Base-by-base conservation (phyloP, 2,888 invertebrate genomes). In the Eugnorisma glareosa region DNA sequence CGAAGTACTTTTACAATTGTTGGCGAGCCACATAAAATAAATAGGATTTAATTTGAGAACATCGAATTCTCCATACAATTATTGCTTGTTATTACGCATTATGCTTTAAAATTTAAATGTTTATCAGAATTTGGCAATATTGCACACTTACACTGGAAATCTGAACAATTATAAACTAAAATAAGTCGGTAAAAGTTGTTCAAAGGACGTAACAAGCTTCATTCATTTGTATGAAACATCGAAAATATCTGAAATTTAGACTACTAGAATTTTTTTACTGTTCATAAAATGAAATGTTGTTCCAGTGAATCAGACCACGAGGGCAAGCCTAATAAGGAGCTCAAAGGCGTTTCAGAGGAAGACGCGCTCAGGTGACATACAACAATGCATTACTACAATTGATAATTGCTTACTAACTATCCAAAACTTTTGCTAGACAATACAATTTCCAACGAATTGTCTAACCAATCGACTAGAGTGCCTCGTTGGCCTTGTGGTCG, bases 291-390 rank as follows among this genome's bases (percentile, higher is more conserved):
- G 2, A 51, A 0, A 67, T 82, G 59, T 87, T 84, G 61, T 92
- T 93, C 1, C 92, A 97, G 97, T 91, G 97, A 97, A 85, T 97
- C 97, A 24, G 98, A 98, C 94, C 98, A 97, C 90, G 98, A 98
- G 93, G 97, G 96, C 73, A 98, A 98, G 95, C 97, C 97, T 71
- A 98, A 98, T 91, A 99, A 98, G 94, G 99, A 98, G 93, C 97
- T 98, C 92, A 98, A 98, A 94, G 98, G 97, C 2, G 99, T 99
- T 0, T 99, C 99, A 1, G 99, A 99, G 91, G 99, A 99, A 92
- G 98, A 98, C 88, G 99, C 98, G 0, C 96, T 99, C 66, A 97
- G 97, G 97, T 96, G 85, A 90, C 7, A n/a, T 3, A 1, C 1
- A 0, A 43, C 40, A 31, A n/a, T 18, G 2, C 7, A n/a, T n/a